Conservation (phyloP, 2,888 invertebrate species). For the Campoletis raptor region DNA sequence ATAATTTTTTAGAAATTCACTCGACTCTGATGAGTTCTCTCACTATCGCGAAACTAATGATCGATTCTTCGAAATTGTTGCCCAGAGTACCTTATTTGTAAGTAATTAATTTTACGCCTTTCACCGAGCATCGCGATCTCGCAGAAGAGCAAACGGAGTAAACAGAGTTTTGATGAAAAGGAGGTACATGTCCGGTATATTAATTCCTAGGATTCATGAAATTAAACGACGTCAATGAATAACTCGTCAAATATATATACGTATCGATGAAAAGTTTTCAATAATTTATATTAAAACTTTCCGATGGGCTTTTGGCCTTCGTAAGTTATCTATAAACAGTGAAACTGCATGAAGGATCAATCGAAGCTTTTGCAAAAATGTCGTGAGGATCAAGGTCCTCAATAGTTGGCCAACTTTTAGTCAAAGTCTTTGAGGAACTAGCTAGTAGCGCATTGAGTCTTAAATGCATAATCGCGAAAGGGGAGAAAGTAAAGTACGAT, state of each 20-base stretch:
- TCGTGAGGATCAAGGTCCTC: neutral
- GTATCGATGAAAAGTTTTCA: neutral
- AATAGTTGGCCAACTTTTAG: neutral
- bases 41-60: no score
- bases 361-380: neutral
- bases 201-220: neutral
- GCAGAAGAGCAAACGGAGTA: neutral
- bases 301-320: neutral
- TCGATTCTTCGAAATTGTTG: no score
- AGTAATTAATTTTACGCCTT: neutral
- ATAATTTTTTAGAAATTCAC: no score
- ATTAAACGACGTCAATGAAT: neutral
- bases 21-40: no score
- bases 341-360: neutral
- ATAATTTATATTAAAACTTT: neutral
- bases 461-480: conserved; percentile 28
- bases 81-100: neutral
- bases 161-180: neutral
- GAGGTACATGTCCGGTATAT: neutral
- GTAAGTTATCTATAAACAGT: neutral
- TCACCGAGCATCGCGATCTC: neutral
- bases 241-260: neutral
- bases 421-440: conserved; percentile 21
- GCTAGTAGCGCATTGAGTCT: neutral
- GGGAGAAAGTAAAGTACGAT: neutral